Base-by-base conservation (phyloP, 2,113 vertebrate genomes). In the Oenanthe oenanthe region DNA sequence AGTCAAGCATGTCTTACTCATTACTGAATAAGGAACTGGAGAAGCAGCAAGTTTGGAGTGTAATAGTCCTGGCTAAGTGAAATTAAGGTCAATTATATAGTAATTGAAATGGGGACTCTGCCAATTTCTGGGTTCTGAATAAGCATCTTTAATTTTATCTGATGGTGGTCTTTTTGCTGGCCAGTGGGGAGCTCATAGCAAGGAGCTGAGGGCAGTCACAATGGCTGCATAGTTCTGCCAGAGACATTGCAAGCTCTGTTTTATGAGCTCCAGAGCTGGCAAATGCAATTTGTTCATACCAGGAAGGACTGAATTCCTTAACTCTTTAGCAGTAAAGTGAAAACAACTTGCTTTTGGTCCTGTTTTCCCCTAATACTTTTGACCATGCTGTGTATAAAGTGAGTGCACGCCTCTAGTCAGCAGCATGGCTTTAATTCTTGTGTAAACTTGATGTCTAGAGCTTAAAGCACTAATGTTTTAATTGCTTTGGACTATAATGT, bases 21-120 rank as follows among this genome's bases (percentile, higher is more conserved):
- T 43, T 81, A 9, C 73, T 91, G 81, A 91, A 57, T 79, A 82
- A 88, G 92, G 74, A 93, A 20, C 67, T 85, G 82, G 66, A 89
- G 71, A 89, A 92, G 88, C 50, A 85, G 71, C 63, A 73, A 76
- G 58, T 42, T 73, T 40, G 56, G 67, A 63, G 63, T 92, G 72
- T 88, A 88, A 80, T 82, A 76, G 38, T 79, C 54, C 80, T 92
- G 75, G 32, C 34, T 38, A 56, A 85, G 47, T 74, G 74, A 94
- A 92, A 85, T 96, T 89, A 93, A 89, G 93, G 85, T 94, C 89
- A 88, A 70, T 96, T 95, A 95, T 82, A 58, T 93, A 93, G 94
- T 95, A 91, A 92, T 88, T 95, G 84, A 95, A 92, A 85, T 88
- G 77, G 65, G 89, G 71, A 25, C 32, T 91, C 47, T 85, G 94